Evolutionary conservation across 2,113 vertebrate genomes (phyloP).

Genomic region (Alectura lathami): DNA sequence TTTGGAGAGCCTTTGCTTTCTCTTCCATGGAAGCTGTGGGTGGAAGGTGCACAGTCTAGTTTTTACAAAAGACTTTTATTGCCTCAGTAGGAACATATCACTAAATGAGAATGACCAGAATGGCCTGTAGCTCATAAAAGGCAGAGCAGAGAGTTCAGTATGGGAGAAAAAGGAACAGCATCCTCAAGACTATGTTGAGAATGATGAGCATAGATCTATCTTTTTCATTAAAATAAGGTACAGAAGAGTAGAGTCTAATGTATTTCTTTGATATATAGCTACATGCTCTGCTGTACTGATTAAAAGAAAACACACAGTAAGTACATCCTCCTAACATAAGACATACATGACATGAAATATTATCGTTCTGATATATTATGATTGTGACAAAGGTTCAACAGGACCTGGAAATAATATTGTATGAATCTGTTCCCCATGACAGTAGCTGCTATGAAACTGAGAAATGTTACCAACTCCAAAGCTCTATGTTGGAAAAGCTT

Average conservation of each 20-base stretch:
- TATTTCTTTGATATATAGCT: not conserved
- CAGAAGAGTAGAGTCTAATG: not conserved
- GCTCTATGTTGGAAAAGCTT: not conserved
- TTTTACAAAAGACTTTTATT: not conserved
- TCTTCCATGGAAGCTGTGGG: conserved; percentile 86
- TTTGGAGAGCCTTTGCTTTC: conserved; percentile 88
- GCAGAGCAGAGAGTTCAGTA: not conserved
- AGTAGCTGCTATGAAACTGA: not conserved
- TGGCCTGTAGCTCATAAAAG: not conserved
- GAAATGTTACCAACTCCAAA: not conserved
- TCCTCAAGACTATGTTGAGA: not conserved
- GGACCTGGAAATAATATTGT: not conserved
- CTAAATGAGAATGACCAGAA: not conserved
- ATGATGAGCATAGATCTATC: not conserved
- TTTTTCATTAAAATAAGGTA: not conserved
- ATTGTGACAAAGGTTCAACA: not conserved
- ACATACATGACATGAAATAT: not conserved
- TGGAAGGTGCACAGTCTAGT: not conserved
- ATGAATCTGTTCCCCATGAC: not conserved
- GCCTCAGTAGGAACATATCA: not conserved
- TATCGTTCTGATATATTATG: not conserved
- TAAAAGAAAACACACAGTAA: not conserved
- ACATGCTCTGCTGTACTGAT: not conserved
- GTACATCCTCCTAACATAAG: not conserved
- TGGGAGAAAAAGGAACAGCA: not conserved